Evolutionary conservation across 2,113 vertebrate genomes (phyloP), one percentile per base, ranked within the genome.

Genomic region (Ophiodon elongatus): DNA sequence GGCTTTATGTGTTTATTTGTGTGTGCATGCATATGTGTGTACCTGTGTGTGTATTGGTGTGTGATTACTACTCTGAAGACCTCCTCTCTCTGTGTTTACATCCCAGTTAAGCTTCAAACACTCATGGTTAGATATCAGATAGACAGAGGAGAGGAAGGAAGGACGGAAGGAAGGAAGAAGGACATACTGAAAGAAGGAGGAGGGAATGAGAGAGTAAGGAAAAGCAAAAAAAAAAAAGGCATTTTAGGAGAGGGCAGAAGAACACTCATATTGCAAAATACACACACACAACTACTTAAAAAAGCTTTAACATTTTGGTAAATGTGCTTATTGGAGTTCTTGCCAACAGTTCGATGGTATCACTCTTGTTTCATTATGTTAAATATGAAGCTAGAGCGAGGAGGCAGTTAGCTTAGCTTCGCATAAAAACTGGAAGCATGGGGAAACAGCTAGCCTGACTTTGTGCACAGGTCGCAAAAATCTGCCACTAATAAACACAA

Each of bases 51-150:
- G 37, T 27, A 43, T 66, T 25, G 37, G 27, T 43, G 43, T 59
- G 54, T 45, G 72, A 27, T 29, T 66, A 45, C 95, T 94, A 95
- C 96, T 97, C 96, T 96, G 96, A 97, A 97, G 96, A 97, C 96
- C 96, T 97, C 96, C 96, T 97, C 94, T 97, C 96, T 96, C 96
- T 97, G 96, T 97, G 96, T 97, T 97, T 97, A 98, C 96, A 96
- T 96, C 96, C 94, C 95, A 95, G 96, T 96, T 96, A 95, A 96
- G 95, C 94, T 97, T 97, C 95, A 97, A 97, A 97, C 96, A 96
- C 96, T 96, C 95, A 3, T 97, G 95, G 96, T 97, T 97, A 96
- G 96, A 96, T 96, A 96, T 96, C 96, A 95, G 96, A 96, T 96
- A 97, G 96, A 96, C 96, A 95, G 94, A 95, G 95, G 65, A 74